Base-by-base conservation (phyloP, 2,113 vertebrate species). In the Leiothrix lutea region DNA sequence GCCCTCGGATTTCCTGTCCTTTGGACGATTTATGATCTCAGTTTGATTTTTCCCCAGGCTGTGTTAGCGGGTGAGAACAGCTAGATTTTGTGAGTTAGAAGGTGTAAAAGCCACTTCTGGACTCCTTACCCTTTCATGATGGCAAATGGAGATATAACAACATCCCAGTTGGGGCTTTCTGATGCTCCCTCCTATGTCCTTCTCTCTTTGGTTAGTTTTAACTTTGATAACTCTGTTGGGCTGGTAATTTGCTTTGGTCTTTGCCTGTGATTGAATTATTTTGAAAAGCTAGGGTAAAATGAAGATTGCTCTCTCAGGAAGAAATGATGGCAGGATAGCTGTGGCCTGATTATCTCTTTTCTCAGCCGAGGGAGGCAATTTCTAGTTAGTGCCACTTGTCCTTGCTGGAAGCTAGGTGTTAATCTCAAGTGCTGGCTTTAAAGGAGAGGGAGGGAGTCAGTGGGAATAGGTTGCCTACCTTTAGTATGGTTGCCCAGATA, bases 181-280 rank as follows among this genome's bases (percentile, higher is more conserved):
- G 40, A 36, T 53, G 42, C 40, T 80, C 25, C 75, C 44, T 1
- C 2, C 90, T 53, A 50, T 5, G 25, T 44, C 54, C 25, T 51
- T 29, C 25, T 66, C 71, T 77, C 57, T 35, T 36, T 19, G 23
- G 29, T 47, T 72, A 38, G 22, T 56, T 89, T 54, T 71, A 89
- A 53, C 83, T 79, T 80, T 20, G 51, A 28, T 66, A 74, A 80
- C 53, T 81, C 73, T 40, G 2, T 80, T 50, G 51, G 38, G 36
- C 44, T 4, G 9, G 38, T 40, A 64, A 67, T 91, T 88, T 70
- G 35, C 88, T 88, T 94, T 88, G 66, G 38, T 58, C 60, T 94
- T 88, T 58, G 26, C 29, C 58, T 78, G 47, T 38, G 56, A 73
- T 44, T 64, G 75, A 71, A 83, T 80, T 92, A 78, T 90, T 90